Evolutionary conservation across 1,140 invertebrate genomes (phyloP).

Genomic region (Sitobion miscanthi): DNA sequence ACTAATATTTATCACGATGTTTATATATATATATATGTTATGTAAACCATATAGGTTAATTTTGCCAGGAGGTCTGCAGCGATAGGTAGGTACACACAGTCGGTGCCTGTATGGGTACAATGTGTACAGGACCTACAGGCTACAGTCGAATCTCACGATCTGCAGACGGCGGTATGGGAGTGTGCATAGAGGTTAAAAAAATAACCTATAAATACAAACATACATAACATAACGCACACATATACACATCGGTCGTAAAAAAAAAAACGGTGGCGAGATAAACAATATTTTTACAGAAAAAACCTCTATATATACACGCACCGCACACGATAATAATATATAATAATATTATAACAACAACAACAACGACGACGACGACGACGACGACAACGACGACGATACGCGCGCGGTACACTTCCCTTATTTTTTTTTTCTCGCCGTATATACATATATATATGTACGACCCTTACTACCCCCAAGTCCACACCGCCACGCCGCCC

Average conservation of each 20-base stretch:
- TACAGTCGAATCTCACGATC: not conserved
- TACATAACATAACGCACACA: not conserved
- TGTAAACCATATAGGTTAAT: not conserved
- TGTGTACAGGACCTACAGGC: not conserved
- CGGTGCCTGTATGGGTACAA: not conserved
- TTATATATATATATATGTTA: not conserved
- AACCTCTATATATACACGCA: not conserved
- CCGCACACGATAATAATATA: conserved; percentile 37
- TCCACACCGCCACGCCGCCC: not conserved
- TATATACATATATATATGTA: not conserved
- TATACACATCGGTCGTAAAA: not conserved
- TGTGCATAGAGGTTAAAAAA: not conserved
- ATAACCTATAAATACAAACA: conserved; percentile 1
- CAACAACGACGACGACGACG: not conserved
- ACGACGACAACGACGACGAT: not conserved
- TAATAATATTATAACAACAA: not conserved
- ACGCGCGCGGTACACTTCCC: not conserved
- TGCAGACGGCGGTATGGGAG: not conserved
- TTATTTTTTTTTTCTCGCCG: conserved; percentile 15
- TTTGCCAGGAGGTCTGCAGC: not conserved
- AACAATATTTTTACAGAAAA: conserved; percentile 11
- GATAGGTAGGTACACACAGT: not conserved
- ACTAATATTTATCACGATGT: conserved; percentile 29
- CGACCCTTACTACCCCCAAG: not conserved
- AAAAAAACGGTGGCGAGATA: conserved; percentile 14